Evolutionary conservation across 2,113 vertebrate genomes (phyloP), one percentile per base, ranked within the genome.

Genomic region (Percina caprodes): DNA sequence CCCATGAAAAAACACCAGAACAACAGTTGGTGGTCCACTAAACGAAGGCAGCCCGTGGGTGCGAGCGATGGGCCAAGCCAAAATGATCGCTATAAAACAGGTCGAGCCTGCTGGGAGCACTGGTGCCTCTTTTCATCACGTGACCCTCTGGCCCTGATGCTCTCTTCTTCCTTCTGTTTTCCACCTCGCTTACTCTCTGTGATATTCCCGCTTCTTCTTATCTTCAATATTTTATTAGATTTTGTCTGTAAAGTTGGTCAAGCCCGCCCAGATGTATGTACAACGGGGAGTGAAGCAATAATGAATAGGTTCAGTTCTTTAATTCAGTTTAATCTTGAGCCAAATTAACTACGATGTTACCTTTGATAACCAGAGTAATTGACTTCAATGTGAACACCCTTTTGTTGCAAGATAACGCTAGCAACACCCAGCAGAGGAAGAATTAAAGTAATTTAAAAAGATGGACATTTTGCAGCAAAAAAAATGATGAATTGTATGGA

Each of bases 1-100:
- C 77, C 79, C 11, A 24, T 83, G 73, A 89, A 84, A 80, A 82
- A 85, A 80, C 86, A 92, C 90, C 89, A 93, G 88, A n/a, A n/a
- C 19, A 79, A 89, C 83, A 87, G 84, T 88, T 81, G 86, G 83
- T 81, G 86, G 75, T 82, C 80, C 15, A 35, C 73, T 86, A 86
- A 92, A 92, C 55, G 75, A 84, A 77, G 70, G 74, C 45, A 63
- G 90, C 87, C 89, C 87, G 79, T 8, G 61, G 87, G 69, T 80
- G 48, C 74, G 82, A 84, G 84, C 70, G 59, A 51, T 42, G 77
- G 74, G 73, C 82, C 84, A 56, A 69, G 76, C 73, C 59, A 63
- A 60, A 83, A 88, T 85, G 78, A 84, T 82, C 78, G 79, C 79
- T 77, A 80, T 85, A 83, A 92, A 93, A 86, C 74, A 68, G 81